A percentile compares a stretch with the other conserved stretches of the same genome.
These are phyloP conservation scores for Gambelia wislizenii DNA, from an alignment of 2,797 vertebrate genomes.

Conservation along the genomic window DNA sequence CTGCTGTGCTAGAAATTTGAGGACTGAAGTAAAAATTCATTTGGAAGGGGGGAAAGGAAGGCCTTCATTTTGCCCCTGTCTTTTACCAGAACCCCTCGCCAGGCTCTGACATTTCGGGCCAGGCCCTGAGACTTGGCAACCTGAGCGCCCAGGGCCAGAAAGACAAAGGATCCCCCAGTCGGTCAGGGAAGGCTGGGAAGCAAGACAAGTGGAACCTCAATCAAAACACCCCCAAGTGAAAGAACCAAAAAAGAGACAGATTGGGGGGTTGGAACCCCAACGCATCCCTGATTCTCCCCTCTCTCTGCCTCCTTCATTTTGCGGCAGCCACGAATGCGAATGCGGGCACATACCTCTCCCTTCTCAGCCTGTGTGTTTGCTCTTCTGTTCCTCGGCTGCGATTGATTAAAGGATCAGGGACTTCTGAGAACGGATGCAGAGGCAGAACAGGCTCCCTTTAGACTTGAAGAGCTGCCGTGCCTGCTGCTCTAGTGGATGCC, in stretches of 20 bases:
- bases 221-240: no score
- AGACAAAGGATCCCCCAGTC: no score
- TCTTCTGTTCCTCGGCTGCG: slow-evolving; percentile 66
- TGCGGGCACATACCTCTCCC: slow-evolving; percentile 57
- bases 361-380: slow-evolving; percentile 63
- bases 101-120: no score
- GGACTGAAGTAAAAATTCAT: no score
- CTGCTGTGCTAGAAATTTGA: no score
- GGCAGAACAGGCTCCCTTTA: slow-evolving; percentile 73
- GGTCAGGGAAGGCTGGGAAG: no score
- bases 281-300: not conserved
- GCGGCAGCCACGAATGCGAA: slow-evolving; percentile 57
- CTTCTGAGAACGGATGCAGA: slow-evolving; percentile 67
- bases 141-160: no score
- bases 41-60: no score
- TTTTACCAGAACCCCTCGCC: no score
- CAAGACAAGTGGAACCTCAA: no score
- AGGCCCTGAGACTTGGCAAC: no score
- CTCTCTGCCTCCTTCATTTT: slow-evolving; percentile 4
- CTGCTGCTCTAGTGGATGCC: slow-evolving; percentile 73
- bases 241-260: not conserved
- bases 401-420: slow-evolving; percentile 71
- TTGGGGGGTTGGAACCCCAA: not conserved
- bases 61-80: no score
- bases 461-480: slow-evolving; percentile 72